phyloP scores from a whole-genome alignment of 2,888 invertebrate genomes.

The Eutolmus rufibarbis region DNA sequence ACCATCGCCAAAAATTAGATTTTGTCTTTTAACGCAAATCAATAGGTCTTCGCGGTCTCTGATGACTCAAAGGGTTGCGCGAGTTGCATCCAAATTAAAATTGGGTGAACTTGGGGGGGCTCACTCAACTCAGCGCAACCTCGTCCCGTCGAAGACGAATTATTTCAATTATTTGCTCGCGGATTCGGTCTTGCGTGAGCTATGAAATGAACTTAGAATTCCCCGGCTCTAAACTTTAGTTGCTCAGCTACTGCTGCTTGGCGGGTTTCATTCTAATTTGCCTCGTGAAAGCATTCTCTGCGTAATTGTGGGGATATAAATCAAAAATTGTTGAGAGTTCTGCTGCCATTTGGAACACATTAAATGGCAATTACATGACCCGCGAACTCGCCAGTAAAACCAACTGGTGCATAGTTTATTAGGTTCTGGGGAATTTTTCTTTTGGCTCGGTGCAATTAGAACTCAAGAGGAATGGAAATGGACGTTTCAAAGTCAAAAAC shows the following conservation, averaged over 20 bases:
- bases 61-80: neutral
- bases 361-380: neutral
- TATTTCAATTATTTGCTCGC: neutral
- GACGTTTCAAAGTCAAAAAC: neutral
- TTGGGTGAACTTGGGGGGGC: neutral
- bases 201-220: neutral
- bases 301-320: neutral
- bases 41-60: neutral
- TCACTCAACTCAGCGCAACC: neutral
- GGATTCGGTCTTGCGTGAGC: neutral
- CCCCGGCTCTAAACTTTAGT: neutral
- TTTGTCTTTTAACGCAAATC: neutral
- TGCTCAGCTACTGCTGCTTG: neutral
- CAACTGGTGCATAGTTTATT: neutral
- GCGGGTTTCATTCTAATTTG: neutral
- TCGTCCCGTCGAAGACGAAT: neutral
- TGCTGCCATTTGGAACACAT: neutral
- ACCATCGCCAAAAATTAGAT: neutral
- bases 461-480: neutral
- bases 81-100: neutral
- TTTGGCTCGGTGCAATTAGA: neutral
- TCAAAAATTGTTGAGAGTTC: neutral
- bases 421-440: neutral
- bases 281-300: neutral
- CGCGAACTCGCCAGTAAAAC: neutral